Conservation (phyloP, 2,797 vertebrate species). For the Periophthalmus magnuspinnatus region DNA sequence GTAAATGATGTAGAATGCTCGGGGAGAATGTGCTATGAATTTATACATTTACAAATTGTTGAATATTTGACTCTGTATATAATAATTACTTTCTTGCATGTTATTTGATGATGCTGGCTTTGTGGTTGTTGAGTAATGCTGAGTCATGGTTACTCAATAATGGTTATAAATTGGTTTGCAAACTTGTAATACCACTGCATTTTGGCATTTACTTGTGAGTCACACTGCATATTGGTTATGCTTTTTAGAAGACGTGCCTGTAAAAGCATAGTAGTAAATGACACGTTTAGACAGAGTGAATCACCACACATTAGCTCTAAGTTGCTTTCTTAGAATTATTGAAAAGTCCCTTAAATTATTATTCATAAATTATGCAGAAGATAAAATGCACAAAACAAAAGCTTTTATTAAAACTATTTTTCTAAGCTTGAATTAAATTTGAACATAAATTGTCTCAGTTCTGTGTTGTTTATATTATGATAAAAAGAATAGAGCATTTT, state of each 20-base stretch:
- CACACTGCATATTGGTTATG: background rate
- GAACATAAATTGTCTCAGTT: too few relatives aligned
- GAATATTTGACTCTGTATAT: background rate
- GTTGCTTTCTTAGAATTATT: background rate
- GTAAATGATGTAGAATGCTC: too few relatives aligned
- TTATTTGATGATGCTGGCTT: background rate
- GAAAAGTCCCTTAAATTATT: background rate
- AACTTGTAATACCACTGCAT: background rate
- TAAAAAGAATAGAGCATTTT: too few relatives aligned
- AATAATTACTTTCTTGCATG: background rate
- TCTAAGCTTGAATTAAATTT: too few relatives aligned
- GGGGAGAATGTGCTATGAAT: too few relatives aligned
- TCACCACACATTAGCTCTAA: background rate
- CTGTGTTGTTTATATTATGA: too few relatives aligned
- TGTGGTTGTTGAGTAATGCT: too few relatives aligned
- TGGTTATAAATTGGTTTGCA: too few relatives aligned
- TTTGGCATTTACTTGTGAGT: slow-evolving; percentile 32
- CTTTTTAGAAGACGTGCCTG: background rate
- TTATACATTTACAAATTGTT: too few relatives aligned
- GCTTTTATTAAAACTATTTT: background rate
- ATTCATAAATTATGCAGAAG: background rate
- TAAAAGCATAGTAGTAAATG: background rate
- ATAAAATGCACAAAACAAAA: background rate
- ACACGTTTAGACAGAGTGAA: background rate
- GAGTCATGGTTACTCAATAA: too few relatives aligned